Percentiles rank a stretch among this genome's conserved stretches.
phyloP scores from a whole-genome alignment of 2,113 vertebrate species.

The Sinocyclocheilus anshuiensis region DNA sequence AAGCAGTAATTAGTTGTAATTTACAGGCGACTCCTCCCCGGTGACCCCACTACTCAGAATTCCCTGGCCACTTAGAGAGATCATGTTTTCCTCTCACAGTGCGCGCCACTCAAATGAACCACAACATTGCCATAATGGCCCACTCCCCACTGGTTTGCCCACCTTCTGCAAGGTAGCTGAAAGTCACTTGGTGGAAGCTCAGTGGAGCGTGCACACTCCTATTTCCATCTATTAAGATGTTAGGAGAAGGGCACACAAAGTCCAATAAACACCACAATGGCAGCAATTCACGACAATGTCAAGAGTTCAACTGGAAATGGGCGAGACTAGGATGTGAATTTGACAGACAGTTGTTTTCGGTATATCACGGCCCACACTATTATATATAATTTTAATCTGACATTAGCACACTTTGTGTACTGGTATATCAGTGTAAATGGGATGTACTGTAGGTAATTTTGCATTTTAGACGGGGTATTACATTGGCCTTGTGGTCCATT shows the following conservation, averaged over 20 bases:
- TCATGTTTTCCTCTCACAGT: slow-evolving; percentile 73
- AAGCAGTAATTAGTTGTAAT: slow-evolving; percentile 80
- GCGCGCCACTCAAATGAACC: slow-evolving; percentile 76
- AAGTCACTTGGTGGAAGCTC: slow-evolving; percentile 74
- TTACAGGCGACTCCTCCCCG: slow-evolving; percentile 72
- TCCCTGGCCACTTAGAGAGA: slow-evolving; percentile 73
- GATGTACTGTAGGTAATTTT: slow-evolving; percentile 1
- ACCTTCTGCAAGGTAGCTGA: slow-evolving; percentile 76
- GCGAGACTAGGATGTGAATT: background rate
- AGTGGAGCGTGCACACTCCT: slow-evolving; percentile 61
- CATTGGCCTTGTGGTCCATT: slow-evolving; percentile 64
- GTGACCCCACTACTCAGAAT: slow-evolving; percentile 70
- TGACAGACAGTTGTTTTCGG: slow-evolving; percentile 23
- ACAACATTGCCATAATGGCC: slow-evolving; percentile 72
- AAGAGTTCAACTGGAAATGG: slow-evolving; percentile 39
- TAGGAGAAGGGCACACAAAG: slow-evolving; percentile 57
- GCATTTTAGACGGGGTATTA: background rate
- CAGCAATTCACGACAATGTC: slow-evolving; percentile 49
- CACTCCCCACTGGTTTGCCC: slow-evolving; percentile 72
- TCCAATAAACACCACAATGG: slow-evolving; percentile 66
- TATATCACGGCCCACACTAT: background rate
- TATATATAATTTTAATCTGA: slow-evolving; percentile 40
- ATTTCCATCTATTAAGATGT: slow-evolving; percentile 73
- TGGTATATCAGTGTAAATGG: slow-evolving; percentile 12
- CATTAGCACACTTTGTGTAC: background rate